phyloP scores from a whole-genome alignment of 1,140 invertebrate genomes.

The Helicoverpa zea region DNA sequence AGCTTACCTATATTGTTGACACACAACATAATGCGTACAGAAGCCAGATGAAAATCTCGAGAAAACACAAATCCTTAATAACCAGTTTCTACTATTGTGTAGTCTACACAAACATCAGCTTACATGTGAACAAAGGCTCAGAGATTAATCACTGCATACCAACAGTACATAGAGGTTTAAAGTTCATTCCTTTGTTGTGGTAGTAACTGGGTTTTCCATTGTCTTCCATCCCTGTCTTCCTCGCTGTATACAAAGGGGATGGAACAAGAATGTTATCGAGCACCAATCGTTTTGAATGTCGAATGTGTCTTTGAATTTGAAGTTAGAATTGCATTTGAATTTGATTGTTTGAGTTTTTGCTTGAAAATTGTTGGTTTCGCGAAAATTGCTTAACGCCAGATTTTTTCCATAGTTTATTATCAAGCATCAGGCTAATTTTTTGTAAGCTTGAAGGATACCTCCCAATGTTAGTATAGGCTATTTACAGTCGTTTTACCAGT shows the following conservation, averaged over 20 bases:
- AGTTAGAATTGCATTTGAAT: neutral
- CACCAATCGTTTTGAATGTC: conserved; percentile 3
- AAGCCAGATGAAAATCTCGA: neutral
- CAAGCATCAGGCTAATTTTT: too few relatives aligned
- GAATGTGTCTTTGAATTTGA: neutral
- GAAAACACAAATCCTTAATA: neutral
- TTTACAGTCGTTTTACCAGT: too few relatives aligned
- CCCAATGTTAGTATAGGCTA: too few relatives aligned
- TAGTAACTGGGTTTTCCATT: conserved; percentile 20
- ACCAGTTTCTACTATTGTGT: neutral
- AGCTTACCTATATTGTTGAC: neutral
- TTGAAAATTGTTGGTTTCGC: neutral
- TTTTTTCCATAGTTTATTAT: too few relatives aligned
- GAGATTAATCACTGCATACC: conserved; percentile 9
- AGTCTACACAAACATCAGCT: neutral
- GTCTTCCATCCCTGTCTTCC: neutral
- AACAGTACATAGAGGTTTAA: conserved; percentile 31
- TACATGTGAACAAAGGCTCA: neutral
- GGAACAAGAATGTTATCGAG: neutral
- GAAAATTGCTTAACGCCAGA: neutral
- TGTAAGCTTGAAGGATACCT: too few relatives aligned
- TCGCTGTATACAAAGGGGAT: neutral
- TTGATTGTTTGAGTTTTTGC: neutral
- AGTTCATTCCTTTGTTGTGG: conserved; percentile 32
- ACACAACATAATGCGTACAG: neutral